These are phyloP conservation scores for Clarias gariepinus DNA, from an alignment of 2,113 vertebrate genomes.

Conservation along the genomic window DNA sequence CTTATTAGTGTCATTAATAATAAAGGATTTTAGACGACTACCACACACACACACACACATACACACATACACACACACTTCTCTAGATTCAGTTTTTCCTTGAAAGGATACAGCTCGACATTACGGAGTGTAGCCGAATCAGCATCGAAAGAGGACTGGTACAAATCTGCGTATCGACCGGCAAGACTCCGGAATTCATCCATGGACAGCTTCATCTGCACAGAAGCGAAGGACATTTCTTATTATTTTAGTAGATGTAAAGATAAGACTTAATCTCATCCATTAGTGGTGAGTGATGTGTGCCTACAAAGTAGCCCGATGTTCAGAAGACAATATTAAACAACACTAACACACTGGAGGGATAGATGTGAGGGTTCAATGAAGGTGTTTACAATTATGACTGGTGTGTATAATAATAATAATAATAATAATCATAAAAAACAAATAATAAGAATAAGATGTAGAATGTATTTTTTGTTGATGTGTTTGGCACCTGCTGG, in stretches of 20 bases:
- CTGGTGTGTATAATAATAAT: background rate
- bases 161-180: conserved; percentile 88
- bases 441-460: background rate
- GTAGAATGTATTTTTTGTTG: background rate
- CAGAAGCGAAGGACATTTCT: background rate
- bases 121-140: conserved; percentile 92
- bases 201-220: conserved; percentile 94
- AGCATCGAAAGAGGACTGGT: conserved; percentile 97
- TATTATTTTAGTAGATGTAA: background rate
- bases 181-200: conserved; percentile 92
- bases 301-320: background rate
- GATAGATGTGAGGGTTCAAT: background rate
- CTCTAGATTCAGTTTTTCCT: background rate
- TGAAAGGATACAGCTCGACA: conserved; percentile 91
- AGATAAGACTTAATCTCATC: background rate
- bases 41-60: background rate
- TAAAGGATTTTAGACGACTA: background rate
- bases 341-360: background rate
- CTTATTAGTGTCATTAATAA: no score
- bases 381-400: background rate
- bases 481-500: conserved; percentile 77
- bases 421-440: no score
- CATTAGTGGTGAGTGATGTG: background rate
- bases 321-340: background rate
- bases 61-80: background rate